These are phyloP conservation scores for Osmoderma eremita DNA, from an alignment of 2,888 invertebrate species.

Conservation along the genomic window DNA sequence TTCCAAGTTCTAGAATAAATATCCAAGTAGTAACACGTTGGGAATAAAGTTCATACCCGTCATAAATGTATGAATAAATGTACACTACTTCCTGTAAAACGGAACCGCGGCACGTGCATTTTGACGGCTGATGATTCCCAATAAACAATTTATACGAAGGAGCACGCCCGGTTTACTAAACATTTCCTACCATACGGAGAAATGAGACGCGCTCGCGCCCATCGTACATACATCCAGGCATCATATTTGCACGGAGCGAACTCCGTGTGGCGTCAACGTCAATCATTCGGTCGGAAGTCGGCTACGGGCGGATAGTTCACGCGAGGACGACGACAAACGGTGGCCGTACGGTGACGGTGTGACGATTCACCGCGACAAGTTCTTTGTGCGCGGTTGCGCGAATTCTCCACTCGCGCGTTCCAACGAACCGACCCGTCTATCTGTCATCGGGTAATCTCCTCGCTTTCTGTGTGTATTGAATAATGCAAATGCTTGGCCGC, in stretches of 20 bases:
- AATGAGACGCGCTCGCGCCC: background rate
- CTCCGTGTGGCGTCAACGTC: slow-evolving; percentile 12
- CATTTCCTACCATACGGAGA: slow-evolving; percentile 14
- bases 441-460: slow-evolving; percentile 43
- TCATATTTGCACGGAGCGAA: slow-evolving; percentile 9
- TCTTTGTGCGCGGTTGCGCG: slow-evolving; percentile 31
- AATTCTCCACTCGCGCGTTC: slow-evolving; percentile 16
- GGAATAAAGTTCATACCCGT: too few species aligned
- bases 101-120: background rate
- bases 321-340: slow-evolving; percentile 7
- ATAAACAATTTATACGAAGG: background rate
- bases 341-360: slow-evolving; percentile 8
- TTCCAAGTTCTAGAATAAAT: too few species aligned
- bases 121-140: background rate
- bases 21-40: too few species aligned
- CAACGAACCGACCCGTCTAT: slow-evolving; percentile 35
- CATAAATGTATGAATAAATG: too few species aligned
- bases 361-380: slow-evolving; percentile 14
- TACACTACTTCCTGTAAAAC: too few species aligned
- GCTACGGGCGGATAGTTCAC: slow-evolving; percentile 24
- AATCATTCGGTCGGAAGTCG: slow-evolving; percentile 28
- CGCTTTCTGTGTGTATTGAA: slow-evolving; percentile 45
- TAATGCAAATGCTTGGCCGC: slow-evolving; percentile 50
- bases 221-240: background rate
- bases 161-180: background rate